Evolutionary conservation across 2,888 invertebrate species (phyloP).

Genomic region (Cetonia aurata): DNA sequence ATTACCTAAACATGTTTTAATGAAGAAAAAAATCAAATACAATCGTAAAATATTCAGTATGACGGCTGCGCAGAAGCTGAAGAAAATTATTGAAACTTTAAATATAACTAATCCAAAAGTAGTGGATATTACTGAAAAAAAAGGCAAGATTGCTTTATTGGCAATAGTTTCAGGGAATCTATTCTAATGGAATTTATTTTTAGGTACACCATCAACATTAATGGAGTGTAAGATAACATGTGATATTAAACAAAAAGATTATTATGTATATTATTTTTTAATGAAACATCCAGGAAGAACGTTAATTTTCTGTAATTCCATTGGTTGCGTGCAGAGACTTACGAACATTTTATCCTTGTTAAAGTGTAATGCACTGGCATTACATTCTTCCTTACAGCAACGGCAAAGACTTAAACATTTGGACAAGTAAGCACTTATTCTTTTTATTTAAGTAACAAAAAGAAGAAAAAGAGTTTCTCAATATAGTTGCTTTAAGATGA

Average conservation of each 20-base stretch:
- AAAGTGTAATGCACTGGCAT: slow-evolving; percentile 79
- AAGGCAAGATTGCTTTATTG: slow-evolving; percentile 68
- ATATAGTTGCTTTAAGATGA: not conserved
- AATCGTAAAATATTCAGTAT: slow-evolving; percentile 73
- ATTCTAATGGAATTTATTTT: slow-evolving; percentile 26
- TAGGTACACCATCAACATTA: slow-evolving; percentile 85
- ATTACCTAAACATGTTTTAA: slow-evolving; percentile 79
- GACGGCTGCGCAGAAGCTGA: slow-evolving; percentile 81
- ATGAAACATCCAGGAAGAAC: slow-evolving; percentile 89
- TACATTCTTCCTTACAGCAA: slow-evolving; percentile 95
- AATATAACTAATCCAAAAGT: slow-evolving; percentile 92
- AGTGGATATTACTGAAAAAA: slow-evolving; percentile 88
- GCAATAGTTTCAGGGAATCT: not conserved
- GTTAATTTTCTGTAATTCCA: slow-evolving; percentile 94
- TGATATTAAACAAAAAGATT: slow-evolving; percentile 86
- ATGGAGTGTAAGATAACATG: slow-evolving; percentile 89
- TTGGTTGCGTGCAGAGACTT: slow-evolving; percentile 90
- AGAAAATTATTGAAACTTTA: slow-evolving; percentile 81
- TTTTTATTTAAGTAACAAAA: no score
- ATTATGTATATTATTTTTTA: slow-evolving; percentile 91
- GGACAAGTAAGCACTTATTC: slow-evolving; percentile 73
- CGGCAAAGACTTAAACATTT: slow-evolving; percentile 93
- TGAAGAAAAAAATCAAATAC: slow-evolving; percentile 69
- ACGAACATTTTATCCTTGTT: slow-evolving; percentile 78
- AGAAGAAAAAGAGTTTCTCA: no score